These are phyloP conservation scores for Rynchops niger DNA, from an alignment of 2,113 vertebrate species.

Conservation along the genomic window DNA sequence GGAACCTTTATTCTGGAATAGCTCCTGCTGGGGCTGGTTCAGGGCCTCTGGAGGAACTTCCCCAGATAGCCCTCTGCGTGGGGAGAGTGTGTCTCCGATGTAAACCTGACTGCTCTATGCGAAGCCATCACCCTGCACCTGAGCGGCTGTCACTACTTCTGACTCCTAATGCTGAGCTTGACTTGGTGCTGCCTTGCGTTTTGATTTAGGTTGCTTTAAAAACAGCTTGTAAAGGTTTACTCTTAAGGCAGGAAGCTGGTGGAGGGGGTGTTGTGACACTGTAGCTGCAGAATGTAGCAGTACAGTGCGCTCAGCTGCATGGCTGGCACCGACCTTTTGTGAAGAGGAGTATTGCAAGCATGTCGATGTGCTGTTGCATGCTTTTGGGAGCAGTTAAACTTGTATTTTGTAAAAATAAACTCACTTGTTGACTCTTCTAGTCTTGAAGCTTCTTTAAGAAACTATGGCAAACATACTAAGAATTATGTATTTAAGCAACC, in stretches of 20 bases:
- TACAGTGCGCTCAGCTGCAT: accelerated
- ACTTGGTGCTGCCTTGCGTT: accelerated
- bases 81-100: accelerated
- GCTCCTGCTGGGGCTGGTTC: neutral
- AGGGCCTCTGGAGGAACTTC: no score
- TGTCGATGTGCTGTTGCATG: neutral
- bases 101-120: accelerated
- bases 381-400: neutral
- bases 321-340: no score
- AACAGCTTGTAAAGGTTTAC: no score
- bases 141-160: neutral
- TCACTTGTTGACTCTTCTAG: accelerated
- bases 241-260: accelerated
- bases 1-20: accelerated
- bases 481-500: accelerated
- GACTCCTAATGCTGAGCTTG: no score
- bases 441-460: neutral
- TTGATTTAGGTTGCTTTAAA: neutral
- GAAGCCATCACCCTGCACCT: accelerated
- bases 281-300: neutral
- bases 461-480: accelerated
- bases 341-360: neutral
- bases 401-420: neutral
- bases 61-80: accelerated
- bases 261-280: neutral